These are phyloP conservation scores for Hestina assimilis DNA, from an alignment of 1,140 invertebrate species.

Conservation along the genomic window DNA sequence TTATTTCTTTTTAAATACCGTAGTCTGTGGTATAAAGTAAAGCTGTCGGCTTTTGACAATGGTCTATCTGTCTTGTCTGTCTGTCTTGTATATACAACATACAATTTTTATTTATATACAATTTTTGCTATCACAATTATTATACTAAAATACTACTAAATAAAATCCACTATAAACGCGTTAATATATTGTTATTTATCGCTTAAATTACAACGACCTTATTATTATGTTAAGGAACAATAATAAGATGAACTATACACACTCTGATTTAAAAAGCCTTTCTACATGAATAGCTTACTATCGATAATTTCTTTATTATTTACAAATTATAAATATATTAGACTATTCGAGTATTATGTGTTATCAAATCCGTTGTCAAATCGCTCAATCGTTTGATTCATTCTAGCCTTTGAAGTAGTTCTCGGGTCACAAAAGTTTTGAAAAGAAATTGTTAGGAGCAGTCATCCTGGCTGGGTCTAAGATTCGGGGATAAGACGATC, in stretches of 20 bases:
- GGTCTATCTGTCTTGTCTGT: too few relatives aligned
- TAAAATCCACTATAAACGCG: background rate
- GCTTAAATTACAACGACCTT: too few relatives aligned
- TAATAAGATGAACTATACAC: too few relatives aligned
- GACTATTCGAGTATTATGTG: background rate
- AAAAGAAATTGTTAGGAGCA: conserved; percentile 63
- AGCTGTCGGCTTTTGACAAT: too few relatives aligned
- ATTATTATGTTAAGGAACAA: background rate
- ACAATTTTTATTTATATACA: background rate
- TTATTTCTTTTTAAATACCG: too few relatives aligned
- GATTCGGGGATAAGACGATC: conserved; percentile 54
- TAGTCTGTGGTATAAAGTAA: too few relatives aligned
- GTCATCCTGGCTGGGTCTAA: conserved; percentile 60
- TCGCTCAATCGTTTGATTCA: conserved; percentile 53
- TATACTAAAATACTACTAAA: background rate
- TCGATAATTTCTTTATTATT: background rate
- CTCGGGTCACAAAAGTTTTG: conserved; percentile 71
- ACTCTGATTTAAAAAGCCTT: too few relatives aligned
- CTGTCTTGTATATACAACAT: background rate
- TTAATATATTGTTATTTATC: background rate
- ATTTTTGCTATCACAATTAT: conserved; percentile 3
- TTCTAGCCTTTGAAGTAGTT: conserved; percentile 52
- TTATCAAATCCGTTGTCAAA: conserved; percentile 62
- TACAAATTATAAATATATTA: conserved; percentile 4
- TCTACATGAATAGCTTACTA: background rate